Percentiles rank a stretch among this genome's conserved stretches.
phyloP scores from a whole-genome alignment of 1,140 invertebrate genomes.

The Leptinotarsa defecta region DNA sequence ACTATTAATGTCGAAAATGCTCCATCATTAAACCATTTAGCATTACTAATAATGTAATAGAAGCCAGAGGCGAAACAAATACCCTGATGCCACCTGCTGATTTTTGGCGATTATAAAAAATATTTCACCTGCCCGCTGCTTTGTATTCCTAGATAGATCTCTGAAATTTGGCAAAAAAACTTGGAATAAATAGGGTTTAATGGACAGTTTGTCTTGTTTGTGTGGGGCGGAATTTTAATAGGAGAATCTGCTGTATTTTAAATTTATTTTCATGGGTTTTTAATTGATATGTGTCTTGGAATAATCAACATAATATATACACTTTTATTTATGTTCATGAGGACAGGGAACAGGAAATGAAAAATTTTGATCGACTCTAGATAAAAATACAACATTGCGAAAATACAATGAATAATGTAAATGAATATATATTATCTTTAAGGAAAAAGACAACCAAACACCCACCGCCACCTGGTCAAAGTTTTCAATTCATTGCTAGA shows the following conservation, averaged over 20 bases:
- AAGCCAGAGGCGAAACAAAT: slow-evolving; percentile 21
- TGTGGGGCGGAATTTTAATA: slow-evolving; percentile 13
- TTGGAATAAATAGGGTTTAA: not conserved
- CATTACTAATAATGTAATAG: slow-evolving; percentile 27
- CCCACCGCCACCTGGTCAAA: too few species aligned
- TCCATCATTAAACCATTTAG: slow-evolving; percentile 27
- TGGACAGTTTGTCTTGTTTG: slow-evolving; percentile 3
- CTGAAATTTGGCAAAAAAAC: slow-evolving; percentile 17
- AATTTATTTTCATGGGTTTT: not conserved
- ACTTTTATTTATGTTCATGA: not conserved
- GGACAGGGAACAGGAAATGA: too few species aligned
- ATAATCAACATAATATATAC: not conserved
- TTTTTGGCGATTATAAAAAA: slow-evolving; percentile 19
- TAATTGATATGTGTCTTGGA: not conserved
- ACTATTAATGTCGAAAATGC: slow-evolving; percentile 10
- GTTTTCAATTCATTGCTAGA: too few species aligned
- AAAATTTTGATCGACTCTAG: too few species aligned
- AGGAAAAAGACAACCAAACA: too few species aligned
- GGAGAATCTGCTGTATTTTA: not conserved
- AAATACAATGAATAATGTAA: too few species aligned
- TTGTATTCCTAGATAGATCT: slow-evolving; percentile 28
- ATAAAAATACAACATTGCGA: too few species aligned
- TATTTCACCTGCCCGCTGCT: slow-evolving; percentile 22
- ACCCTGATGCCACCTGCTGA: slow-evolving; percentile 18
- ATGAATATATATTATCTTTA: too few species aligned